A percentile compares a stretch with the other conserved stretches of the same genome.
phyloP scores from a whole-genome alignment of 1,140 invertebrate genomes.

The Eurosta solidaginis region DNA sequence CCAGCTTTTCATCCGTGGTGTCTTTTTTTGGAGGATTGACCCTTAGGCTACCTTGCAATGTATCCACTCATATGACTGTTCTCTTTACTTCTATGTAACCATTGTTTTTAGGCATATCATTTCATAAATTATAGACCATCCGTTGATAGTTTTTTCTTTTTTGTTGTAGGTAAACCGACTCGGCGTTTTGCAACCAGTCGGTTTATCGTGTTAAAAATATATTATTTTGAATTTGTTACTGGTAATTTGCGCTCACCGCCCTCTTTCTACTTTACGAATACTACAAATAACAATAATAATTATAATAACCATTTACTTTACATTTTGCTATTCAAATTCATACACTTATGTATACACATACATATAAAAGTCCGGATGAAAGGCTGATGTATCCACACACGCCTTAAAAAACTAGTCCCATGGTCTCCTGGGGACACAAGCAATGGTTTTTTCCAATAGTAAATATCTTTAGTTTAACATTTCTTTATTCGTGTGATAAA shows the following conservation, averaged over 20 bases:
- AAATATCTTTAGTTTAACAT: neutral
- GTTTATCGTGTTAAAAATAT: slow-evolving; percentile 19
- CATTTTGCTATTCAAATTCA: neutral
- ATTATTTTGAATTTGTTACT: slow-evolving; percentile 23
- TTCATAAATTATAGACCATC: no score
- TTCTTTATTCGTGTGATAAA: neutral
- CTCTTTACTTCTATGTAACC: no score
- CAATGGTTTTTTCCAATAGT: slow-evolving; percentile 10
- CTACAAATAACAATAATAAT: neutral
- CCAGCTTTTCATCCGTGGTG: no score
- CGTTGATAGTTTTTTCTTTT: no score
- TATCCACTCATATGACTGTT: no score
- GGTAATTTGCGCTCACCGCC: slow-evolving; percentile 10
- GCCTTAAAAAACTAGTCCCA: neutral
- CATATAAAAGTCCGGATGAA: no score
- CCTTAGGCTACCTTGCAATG: no score
- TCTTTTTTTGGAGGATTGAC: no score
- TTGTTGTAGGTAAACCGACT: no score
- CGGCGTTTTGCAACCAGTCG: no score
- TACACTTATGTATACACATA: neutral
- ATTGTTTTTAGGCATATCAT: no score
- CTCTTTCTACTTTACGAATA: neutral
- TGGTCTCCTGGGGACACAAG: neutral
- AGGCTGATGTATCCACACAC: no score
- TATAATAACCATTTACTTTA: neutral